Evolutionary conservation across 2,888 invertebrate genomes (phyloP), one percentile per base, ranked within the genome.

Genomic region (Drosophila demipolita): DNA sequence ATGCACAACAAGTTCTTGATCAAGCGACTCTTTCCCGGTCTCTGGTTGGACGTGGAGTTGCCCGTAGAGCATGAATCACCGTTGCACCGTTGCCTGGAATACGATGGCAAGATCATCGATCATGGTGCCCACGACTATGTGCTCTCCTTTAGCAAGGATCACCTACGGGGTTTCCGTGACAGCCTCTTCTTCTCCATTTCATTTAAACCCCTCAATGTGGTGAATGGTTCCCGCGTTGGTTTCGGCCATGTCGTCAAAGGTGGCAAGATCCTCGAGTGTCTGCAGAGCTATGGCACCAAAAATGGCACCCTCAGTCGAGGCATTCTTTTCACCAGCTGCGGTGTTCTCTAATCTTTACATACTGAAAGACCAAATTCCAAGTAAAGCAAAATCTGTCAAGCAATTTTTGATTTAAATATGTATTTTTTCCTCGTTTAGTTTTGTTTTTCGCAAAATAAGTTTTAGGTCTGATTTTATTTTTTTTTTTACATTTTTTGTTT

Each of bases 241-340:
- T 91, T 92, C 32, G 92, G 92, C 0, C 82, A 83, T 17, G 81
- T 92, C 0, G 52, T 90, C 32, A 84, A 82, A 32, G 91, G 91
- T 7, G 52, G 75, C 49, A 88, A 84, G 52, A 81, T 89, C 12
- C 73, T 91, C 20, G 82, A 88, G 3, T 80, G 75, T 17, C 66
- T 92, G 3, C 83, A 91, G 66, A 82, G 75, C 38, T 91, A 83
- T 45, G 92, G 91, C 35, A 91, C 86, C 17, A 91, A 91, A 52
- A 90, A 92, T 54, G 92, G 91, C 1, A 90, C 87, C 20, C 79
- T 91, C 3, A 87, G 83, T 45, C 87, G 86, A 0, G 70, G 75
- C 12, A 75, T 92, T 23, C 7, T 69, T 11, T 83, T 91, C 9
- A 79, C 80, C 36, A 72, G 72, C 60, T 90, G 87, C 67, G 92